phyloP scores from a whole-genome alignment of 1,140 invertebrate species.

The Polypedilum vanderplanki region DNA sequence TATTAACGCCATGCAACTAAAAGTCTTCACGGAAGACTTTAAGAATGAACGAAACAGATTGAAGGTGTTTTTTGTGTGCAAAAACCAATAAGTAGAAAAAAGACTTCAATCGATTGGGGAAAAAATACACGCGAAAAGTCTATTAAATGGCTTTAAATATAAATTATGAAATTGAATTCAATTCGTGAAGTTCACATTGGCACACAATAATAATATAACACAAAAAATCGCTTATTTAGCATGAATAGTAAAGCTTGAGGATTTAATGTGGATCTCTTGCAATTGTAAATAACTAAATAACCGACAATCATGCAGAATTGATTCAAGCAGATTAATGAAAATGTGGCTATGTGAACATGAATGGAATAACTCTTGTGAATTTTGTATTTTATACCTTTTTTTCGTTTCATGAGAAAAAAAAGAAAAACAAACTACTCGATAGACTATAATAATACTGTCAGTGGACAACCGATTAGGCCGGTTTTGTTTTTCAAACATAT shows the following conservation, averaged over 20 bases:
- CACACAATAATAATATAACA: neutral
- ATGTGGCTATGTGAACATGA: conserved; percentile 4
- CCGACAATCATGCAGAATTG: conserved; percentile 11
- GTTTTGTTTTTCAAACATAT: no score
- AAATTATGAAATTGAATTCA: conserved; percentile 15
- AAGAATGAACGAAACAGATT: no score
- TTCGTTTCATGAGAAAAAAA: neutral
- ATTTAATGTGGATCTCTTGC: neutral
- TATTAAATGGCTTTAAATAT: neutral
- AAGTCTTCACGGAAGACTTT: no score
- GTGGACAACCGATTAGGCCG: no score
- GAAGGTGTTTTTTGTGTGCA: no score
- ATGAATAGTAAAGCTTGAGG: neutral
- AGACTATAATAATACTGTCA: neutral
- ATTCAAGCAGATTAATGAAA: conserved; percentile 18
- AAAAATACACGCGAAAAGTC: neutral
- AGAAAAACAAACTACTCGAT: neutral
- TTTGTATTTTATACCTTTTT: no score
- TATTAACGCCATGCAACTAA: no score
- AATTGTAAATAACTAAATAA: conserved; percentile 20
- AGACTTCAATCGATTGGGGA: no score
- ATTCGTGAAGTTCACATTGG: conserved; percentile 14
- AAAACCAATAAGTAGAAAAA: no score
- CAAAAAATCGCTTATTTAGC: neutral
- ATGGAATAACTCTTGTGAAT: neutral